Evolutionary conservation across 1,140 invertebrate species (phyloP).

Genomic region (Lordiphosa clarofinis): DNA sequence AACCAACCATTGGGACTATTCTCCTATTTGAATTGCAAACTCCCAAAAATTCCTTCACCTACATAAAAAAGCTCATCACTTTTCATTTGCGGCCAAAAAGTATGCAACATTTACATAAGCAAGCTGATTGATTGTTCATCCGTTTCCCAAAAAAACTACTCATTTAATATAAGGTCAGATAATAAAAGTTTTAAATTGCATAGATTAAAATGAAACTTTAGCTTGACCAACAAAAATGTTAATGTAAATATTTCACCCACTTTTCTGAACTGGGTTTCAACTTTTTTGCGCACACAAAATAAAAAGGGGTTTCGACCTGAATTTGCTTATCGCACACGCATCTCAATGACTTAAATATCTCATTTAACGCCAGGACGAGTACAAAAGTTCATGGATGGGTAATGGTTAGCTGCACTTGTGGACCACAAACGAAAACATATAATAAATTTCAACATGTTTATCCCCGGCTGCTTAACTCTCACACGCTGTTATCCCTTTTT

Average conservation of each 20-base stretch:
- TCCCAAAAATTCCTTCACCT: no score
- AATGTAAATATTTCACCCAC: slow-evolving; percentile 63
- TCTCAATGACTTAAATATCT: slow-evolving; percentile 72
- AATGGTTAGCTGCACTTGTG: slow-evolving; percentile 40
- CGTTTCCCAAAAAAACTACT: slow-evolving; percentile 13
- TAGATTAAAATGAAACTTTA: slow-evolving; percentile 58
- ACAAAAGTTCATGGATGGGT: slow-evolving; percentile 9
- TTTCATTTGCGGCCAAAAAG: slow-evolving; percentile 21
- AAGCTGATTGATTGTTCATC: slow-evolving; percentile 3
- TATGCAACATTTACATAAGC: slow-evolving; percentile 22
- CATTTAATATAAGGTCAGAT: slow-evolving; percentile 17
- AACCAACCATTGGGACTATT: no score
- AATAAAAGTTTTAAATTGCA: slow-evolving; percentile 52
- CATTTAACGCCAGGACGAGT: slow-evolving; percentile 73
- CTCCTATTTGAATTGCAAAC: no score
- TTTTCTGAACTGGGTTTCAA: slow-evolving; percentile 32
- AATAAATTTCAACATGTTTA: slow-evolving; percentile 71
- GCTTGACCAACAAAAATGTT: slow-evolving; percentile 13
- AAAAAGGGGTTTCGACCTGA: slow-evolving; percentile 41
- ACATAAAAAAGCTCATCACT: no score
- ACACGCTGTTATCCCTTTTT: slow-evolving; percentile 11
- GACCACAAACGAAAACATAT: slow-evolving; percentile 42
- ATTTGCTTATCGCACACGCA: slow-evolving; percentile 65
- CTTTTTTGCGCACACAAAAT: not conserved
- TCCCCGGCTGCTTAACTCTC: slow-evolving; percentile 49